Evolutionary conservation across 2,888 invertebrate species (phyloP), one percentile per base, ranked within the genome.

Genomic region (Stenodema calcarata): DNA sequence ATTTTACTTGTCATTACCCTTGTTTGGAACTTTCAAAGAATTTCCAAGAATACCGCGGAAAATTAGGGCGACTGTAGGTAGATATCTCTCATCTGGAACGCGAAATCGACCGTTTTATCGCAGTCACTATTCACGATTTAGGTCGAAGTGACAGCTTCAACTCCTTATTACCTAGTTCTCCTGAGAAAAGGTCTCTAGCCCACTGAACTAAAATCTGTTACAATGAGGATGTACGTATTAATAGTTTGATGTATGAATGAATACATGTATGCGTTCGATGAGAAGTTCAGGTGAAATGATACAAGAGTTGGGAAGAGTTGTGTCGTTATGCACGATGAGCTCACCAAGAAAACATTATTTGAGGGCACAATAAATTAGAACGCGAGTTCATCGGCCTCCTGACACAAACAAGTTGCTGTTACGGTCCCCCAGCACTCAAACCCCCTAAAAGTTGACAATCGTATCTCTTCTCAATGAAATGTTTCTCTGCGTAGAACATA

Each of bases 291-390:
- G n/a, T n/a, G n/a, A n/a, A n/a, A n/a, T n/a, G n/a, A n/a, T n/a
- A n/a, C n/a, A n/a, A n/a, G n/a, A n/a, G n/a, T n/a, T n/a, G n/a
- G n/a, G n/a, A n/a, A n/a, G n/a, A n/a, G n/a, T n/a, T n/a, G n/a
- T n/a, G n/a, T n/a, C n/a, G n/a, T n/a, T n/a, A n/a, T n/a, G 35
- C 7, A 35, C 35, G 35, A 35, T 35, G 35, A 35, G 16, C 14
- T 16, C 47, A 42, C 27, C 47, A 44, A 78, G 78, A 44, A 78
- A 78, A 78, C 16, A 44, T 23, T 27, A 44, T 44, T 78, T 44
- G 78, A 44, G 41, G 27, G 78, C 78, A 23, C 78, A 78, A 78
- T n/a, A n/a, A n/a, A n/a, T 78, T 78, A 44, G 47, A 78, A 35
- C 44, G 78, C 42, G 78, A 23, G 78, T 42, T 78, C 78, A 18